Evolutionary conservation across 2,113 vertebrate genomes (phyloP), one percentile per base, ranked within the genome.

Genomic region (Coryphaenoides rupestris): DNA sequence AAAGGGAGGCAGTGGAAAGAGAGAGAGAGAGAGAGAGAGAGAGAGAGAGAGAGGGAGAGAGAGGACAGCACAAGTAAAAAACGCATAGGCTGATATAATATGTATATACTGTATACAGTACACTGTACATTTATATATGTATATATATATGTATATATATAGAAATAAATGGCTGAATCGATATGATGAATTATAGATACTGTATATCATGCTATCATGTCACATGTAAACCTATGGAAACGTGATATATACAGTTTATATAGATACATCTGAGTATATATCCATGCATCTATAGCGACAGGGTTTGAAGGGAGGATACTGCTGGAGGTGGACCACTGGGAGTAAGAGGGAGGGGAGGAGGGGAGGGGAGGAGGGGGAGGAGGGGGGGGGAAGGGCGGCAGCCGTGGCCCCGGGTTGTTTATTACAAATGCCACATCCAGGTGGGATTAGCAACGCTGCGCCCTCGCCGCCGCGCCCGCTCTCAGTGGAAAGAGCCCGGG

Each of bases 401-500:
- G 79, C 70, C 65, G 59, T 77, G 82, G 83, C 84, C 69, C 67
- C 33, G 76, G 87, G 88, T 88, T 91, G 90, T 91, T 91, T 89
- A 86, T 82, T 83, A 75, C 74, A 83, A 87, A 86, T 78, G 79
- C 76, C 80, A 87, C 73, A 85, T 84, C 80, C 88, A 87, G 83
- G 86, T 86, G 89, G 88, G 84, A 90, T 94, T 95, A 93, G 91
- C 89, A 89, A 84, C 90, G 92, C 83, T 94, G 92, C 88, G 94
- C 92, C 85, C 92, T 86, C 62, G 92, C 92, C 93, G 93, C 93
- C 50, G 90, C 90, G 49, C 92, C 90, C 88, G 93, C 91, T 89
- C 93, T 93, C 90, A 93, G 83, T 89, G 93, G 94, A 82, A 94
- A 95, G 82, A 92, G 93, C 90, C 94, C 89, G 85, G 92, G 93